Evolutionary conservation across 2,113 vertebrate genomes (phyloP).

Genomic region (Prolemur simus): DNA sequence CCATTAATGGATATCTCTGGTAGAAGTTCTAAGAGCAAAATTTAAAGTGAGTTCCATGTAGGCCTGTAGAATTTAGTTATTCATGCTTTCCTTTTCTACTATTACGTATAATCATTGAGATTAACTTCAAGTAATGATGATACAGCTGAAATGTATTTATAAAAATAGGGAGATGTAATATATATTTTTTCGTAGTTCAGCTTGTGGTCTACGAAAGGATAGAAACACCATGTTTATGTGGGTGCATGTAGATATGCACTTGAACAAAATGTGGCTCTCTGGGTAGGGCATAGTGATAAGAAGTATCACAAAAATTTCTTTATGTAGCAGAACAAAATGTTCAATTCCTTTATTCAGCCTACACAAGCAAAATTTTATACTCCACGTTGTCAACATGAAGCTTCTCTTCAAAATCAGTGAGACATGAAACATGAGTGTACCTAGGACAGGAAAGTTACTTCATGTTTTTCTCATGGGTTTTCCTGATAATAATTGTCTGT

Average conservation of each 20-base stretch:
- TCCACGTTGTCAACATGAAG: neutral
- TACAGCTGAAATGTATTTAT: neutral
- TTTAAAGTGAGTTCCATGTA: neutral
- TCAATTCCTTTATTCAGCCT: neutral
- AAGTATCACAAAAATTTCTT: neutral
- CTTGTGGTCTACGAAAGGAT: neutral
- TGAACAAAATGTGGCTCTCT: neutral
- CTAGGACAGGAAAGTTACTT: slow-evolving; percentile 71
- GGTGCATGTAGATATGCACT: neutral
- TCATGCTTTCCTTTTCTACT: neutral
- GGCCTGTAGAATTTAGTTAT: neutral
- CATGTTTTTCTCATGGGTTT: slow-evolving; percentile 59
- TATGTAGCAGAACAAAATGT: slow-evolving; percentile 13
- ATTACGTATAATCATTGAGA: neutral
- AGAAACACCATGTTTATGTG: neutral
- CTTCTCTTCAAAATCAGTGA: neutral
- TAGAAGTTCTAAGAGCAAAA: neutral
- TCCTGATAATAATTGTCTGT: slow-evolving; percentile 73
- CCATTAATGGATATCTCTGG: neutral
- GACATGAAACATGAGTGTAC: neutral
- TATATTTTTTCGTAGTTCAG: neutral
- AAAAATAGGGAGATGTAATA: neutral
- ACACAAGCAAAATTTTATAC: neutral
- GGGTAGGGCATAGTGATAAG: neutral
- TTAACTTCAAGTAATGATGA: neutral